Base-by-base conservation (phyloP, 2,797 vertebrate species). In the Spheniscus humboldti region DNA sequence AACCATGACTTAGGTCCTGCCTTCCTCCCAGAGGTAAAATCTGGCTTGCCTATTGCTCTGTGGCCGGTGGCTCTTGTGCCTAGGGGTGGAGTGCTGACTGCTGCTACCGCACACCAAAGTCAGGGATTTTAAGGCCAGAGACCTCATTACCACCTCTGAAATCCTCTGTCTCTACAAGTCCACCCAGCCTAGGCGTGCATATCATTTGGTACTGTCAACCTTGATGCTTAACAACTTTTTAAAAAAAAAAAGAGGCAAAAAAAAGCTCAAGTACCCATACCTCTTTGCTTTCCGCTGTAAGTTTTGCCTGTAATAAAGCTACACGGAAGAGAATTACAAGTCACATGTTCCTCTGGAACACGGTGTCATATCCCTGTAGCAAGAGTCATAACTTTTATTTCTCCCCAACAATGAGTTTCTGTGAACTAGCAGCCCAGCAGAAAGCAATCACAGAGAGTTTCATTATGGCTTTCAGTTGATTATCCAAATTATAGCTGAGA, bases 401-500 rank as follows among this genome's bases (percentile, higher is more conserved):
- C 91, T 88, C 25, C 72, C 80, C 55, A 57, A 47, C 87, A 77
- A 89, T 27, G 88, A 88, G 43, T 93, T 95, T 86, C 93, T 88
- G 71, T 92, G 90, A 86, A 89, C 67, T 82, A 67, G 83, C 82
- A 94, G 90, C 86, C 67, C 84, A 74, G 78, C 90, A 95, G 88
- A 96, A 94, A 91, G 93, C 92, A 96, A 92, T 95, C 92, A 79
- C n/a, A 67, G 84, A 67, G 57, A 79, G 96, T 92, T 96, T 94
- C 96, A 96, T 95, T 93, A 94, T 7, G 37, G 80, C 74, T 92
- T 80, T 93, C 93, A 77, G 88, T 64, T 95, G 86, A 93, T 97
- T 95, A 96, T 82, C 94, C 84, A 89, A 96, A 95, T 92, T 95
- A 96, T 13, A 82, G 88, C 90, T 79, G 77, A 91, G 75, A 94